Evolutionary conservation across 1,140 invertebrate genomes (phyloP).

Genomic region (Monochamus saltuarius): DNA sequence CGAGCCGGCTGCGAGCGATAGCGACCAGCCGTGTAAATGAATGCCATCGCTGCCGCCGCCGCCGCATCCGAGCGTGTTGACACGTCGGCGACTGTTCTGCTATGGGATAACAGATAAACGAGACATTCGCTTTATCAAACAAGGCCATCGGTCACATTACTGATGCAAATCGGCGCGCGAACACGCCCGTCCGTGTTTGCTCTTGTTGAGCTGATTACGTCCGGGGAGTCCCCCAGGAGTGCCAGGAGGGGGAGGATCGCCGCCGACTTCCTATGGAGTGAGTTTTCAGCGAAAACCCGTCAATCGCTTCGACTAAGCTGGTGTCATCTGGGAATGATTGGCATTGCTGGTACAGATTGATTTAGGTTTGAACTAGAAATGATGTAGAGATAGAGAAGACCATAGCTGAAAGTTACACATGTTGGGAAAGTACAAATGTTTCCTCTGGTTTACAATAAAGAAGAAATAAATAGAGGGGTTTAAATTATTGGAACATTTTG

Average conservation of each 20-base stretch:
- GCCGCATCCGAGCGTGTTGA: conserved; percentile 17
- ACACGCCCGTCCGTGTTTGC: conserved; percentile 37
- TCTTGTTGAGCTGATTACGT: conserved; percentile 38
- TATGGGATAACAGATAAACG: conserved; percentile 30
- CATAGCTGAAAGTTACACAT: too few relatives aligned
- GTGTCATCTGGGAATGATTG: too few relatives aligned
- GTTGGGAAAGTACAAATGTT: too few relatives aligned
- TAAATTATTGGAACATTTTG: too few relatives aligned
- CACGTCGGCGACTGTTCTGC: conserved; percentile 24
- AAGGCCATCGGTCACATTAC: conserved; percentile 40
- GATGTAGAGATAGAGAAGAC: too few relatives aligned
- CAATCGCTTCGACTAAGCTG: too few relatives aligned
- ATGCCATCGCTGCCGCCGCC: not conserved
- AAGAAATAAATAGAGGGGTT: too few relatives aligned
- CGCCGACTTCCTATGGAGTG: too few relatives aligned
- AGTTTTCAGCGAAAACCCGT: too few relatives aligned
- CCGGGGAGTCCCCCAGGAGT: not conserved
- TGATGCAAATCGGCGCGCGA: conserved; percentile 38
- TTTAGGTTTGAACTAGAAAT: too few relatives aligned
- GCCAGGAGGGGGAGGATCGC: not conserved
- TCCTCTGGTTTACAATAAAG: too few relatives aligned
- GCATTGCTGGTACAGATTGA: too few relatives aligned
- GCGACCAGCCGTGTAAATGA: conserved; percentile 10
- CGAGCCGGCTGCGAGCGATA: not conserved
- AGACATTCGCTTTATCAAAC: conserved; percentile 38